Evolutionary conservation across 2,888 invertebrate species (phyloP).

Genomic region (Drosophila sordidula): DNA sequence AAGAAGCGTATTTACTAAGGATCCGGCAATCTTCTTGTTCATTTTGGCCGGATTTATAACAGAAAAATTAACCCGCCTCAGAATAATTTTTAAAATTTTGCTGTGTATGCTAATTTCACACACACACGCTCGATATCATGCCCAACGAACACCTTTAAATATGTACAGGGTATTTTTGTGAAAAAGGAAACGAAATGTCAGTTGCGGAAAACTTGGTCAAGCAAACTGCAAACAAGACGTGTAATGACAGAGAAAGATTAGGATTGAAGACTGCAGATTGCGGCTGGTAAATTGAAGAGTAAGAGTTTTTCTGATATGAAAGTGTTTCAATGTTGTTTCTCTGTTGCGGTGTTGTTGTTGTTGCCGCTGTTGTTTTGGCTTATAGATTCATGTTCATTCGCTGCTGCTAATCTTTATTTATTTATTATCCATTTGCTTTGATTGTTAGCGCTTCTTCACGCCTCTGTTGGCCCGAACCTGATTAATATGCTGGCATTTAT

Average conservation of each 20-base stretch:
- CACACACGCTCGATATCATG: too few relatives aligned
- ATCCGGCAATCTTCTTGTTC: too few relatives aligned
- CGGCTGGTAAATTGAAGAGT: slow-evolving; percentile 9
- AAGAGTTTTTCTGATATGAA: slow-evolving; percentile 30
- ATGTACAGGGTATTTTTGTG: slow-evolving; percentile 5
- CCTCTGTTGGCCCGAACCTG: slow-evolving; percentile 17
- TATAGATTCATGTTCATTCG: slow-evolving; percentile 27
- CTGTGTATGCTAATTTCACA: too few relatives aligned
- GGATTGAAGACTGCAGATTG: slow-evolving; percentile 3
- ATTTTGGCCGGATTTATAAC: too few relatives aligned
- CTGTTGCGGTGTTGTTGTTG: neutral
- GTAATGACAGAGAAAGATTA: slow-evolving; percentile 23
- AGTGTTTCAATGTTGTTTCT: slow-evolving; percentile 19
- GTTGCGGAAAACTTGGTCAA: slow-evolving; percentile 67
- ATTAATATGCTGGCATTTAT: slow-evolving; percentile 45
- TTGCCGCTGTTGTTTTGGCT: neutral
- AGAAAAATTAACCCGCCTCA: too few relatives aligned
- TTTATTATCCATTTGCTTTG: slow-evolving; percentile 28
- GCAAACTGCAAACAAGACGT: slow-evolving; percentile 25
- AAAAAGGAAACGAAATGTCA: slow-evolving; percentile 65
- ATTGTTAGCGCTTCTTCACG: slow-evolving; percentile 29
- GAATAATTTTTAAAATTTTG: too few relatives aligned
- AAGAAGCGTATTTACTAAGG: too few relatives aligned
- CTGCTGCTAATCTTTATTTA: slow-evolving; percentile 25
- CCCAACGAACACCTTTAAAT: neutral